A percentile compares a stretch with the other conserved stretches of the same genome.
phyloP scores from a whole-genome alignment of 1,140 invertebrate genomes.

The Solen grandis region DNA sequence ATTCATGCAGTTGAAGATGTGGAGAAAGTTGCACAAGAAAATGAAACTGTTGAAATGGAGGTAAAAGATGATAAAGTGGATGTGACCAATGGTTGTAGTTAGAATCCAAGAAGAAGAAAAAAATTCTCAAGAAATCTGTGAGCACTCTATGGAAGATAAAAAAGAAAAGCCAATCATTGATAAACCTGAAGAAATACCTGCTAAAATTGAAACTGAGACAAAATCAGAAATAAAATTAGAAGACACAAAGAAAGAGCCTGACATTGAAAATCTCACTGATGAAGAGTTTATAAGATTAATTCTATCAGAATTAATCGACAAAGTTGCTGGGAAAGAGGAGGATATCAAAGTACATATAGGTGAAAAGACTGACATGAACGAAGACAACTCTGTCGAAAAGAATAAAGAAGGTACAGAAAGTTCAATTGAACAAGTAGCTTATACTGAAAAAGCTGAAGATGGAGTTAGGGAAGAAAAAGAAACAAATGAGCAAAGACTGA shows the following conservation, averaged over 20 bases:
- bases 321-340: constrained; percentile 7
- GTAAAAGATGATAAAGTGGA: neutral
- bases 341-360: neutral
- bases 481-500: too few relatives aligned
- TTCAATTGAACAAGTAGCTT: too few relatives aligned
- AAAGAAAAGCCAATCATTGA: constrained; percentile 1
- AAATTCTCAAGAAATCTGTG: neutral
- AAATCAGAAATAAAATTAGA: neutral
- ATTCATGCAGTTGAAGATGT: neutral
- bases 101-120: neutral
- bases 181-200: neutral
- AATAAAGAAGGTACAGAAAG: neutral
- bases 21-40: neutral
- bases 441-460: too few relatives aligned
- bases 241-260: neutral
- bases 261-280: constrained; percentile 11
- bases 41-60: neutral
- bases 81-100: neutral
- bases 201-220: too few relatives aligned
- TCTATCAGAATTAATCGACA: constrained; percentile 13
- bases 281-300: constrained; percentile 22
- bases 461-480: too few relatives aligned
- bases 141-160: too few relatives aligned
- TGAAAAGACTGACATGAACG: neutral
- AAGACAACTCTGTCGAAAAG: neutral